Conservation (phyloP, 2,888 invertebrate species). For the Lumbricus terrestris region DNA sequence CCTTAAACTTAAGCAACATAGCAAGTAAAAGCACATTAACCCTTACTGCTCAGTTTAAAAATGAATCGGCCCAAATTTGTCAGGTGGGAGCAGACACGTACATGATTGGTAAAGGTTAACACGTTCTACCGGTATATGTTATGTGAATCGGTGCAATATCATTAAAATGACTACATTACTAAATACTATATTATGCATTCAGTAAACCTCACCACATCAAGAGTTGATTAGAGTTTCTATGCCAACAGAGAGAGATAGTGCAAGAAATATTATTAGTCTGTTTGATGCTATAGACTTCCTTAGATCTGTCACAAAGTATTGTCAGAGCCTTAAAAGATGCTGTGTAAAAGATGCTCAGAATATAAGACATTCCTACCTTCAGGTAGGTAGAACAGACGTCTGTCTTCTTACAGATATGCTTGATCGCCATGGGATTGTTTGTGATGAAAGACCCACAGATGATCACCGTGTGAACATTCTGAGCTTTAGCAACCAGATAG, state of each 20-base stretch:
- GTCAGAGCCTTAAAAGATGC: background rate
- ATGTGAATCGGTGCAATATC: background rate
- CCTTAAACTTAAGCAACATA: background rate
- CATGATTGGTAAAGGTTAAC: too few species aligned
- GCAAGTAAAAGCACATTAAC: too few species aligned
- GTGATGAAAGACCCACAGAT: constrained; percentile 36
- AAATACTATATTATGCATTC: background rate
- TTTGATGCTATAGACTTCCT: background rate
- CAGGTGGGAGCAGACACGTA: too few species aligned
- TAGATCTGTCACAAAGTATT: background rate
- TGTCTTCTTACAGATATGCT: constrained; percentile 26
- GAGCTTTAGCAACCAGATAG: constrained; percentile 31
- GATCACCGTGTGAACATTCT: constrained; percentile 24
- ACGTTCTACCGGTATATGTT: too few species aligned
- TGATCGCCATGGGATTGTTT: constrained; percentile 20
- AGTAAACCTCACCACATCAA: background rate
- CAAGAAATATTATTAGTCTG: background rate
- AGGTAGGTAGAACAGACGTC: constrained; percentile 20
- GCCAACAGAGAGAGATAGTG: background rate
- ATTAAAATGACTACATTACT: background rate
- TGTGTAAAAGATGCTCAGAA: background rate
- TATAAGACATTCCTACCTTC: constrained; percentile 23
- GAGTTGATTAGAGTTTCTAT: background rate
- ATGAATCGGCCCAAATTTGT: too few species aligned
- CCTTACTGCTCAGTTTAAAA: too few species aligned